Evolutionary conservation across 2,888 invertebrate genomes (phyloP).

Genomic region (Resseliella maxima): DNA sequence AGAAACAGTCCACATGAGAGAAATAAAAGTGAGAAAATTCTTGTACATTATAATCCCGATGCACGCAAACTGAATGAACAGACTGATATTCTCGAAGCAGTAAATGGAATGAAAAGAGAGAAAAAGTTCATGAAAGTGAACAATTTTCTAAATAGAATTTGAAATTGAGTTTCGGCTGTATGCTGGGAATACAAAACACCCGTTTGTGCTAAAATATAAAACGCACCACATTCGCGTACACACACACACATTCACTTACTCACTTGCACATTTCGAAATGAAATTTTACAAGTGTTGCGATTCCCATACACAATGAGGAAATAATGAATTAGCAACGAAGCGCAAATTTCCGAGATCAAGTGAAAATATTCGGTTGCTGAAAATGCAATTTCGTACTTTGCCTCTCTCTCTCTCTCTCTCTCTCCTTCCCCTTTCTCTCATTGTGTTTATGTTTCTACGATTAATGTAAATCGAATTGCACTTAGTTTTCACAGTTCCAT

Average conservation of each 20-base stretch:
- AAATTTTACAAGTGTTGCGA: constrained; percentile 12
- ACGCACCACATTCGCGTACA: not conserved
- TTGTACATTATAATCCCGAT: not conserved
- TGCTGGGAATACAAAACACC: constrained; percentile 53
- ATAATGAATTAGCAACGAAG: constrained; percentile 11
- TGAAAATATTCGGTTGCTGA: not conserved
- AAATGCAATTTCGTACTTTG: constrained; percentile 24
- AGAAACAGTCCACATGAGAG: constrained; percentile 31
- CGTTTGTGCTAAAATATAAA: constrained; percentile 33
- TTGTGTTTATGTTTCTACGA: not conserved
- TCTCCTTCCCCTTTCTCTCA: not conserved
- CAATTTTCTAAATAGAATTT: constrained; percentile 48
- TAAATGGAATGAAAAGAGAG: not conserved
- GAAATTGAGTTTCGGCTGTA: constrained; percentile 42
- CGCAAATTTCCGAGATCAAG: not conserved
- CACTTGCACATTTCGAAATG: not conserved
- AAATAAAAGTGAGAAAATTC: constrained; percentile 15
- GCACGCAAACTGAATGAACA: not conserved
- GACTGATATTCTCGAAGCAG: not conserved
- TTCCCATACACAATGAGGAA: constrained; percentile 43
- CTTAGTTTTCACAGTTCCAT: not conserved
- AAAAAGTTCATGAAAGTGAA: not conserved
- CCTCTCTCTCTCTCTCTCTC: not conserved
- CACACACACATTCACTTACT: not conserved
- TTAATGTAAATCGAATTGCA: constrained; percentile 34